Percentiles rank a stretch among this genome's conserved stretches.
Conservation (phyloP, 2,113 vertebrate species). For the Panurus biarmicus region DNA sequence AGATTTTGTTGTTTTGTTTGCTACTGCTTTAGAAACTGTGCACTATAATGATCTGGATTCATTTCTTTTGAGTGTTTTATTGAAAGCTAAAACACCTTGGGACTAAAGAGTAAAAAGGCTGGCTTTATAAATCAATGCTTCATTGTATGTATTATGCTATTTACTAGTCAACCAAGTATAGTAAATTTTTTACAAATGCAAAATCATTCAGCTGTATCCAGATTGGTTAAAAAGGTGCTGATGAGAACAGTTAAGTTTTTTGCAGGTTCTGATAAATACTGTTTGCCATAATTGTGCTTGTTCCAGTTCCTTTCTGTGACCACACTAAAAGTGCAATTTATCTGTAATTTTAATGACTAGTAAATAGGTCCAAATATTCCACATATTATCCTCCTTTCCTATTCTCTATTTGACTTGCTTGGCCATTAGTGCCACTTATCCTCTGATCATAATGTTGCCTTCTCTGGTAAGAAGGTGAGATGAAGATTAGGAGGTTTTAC, state of each 20-base stretch:
- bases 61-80: neutral
- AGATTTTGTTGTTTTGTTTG: neutral
- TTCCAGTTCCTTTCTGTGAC: neutral
- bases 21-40: neutral
- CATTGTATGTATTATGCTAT: constrained; percentile 1
- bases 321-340: neutral
- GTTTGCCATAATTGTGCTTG: neutral
- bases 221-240: neutral
- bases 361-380: neutral
- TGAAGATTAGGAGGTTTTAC: neutral
- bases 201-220: constrained; percentile 5
- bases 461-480: neutral
- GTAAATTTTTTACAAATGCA: constrained; percentile 10
- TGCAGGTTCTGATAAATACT: neutral
- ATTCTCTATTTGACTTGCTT: neutral
- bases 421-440: neutral
- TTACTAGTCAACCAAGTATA: neutral
- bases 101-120: neutral
- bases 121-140: constrained; percentile 13
- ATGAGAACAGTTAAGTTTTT: neutral
- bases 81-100: neutral
- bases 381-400: neutral
- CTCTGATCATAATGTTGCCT: neutral
- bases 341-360: neutral
- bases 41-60: neutral